A percentile compares a stretch with the other conserved stretches of the same genome.
These are phyloP conservation scores for Acanthopagrus latus DNA, from an alignment of 2,797 vertebrate genomes.

Conservation along the genomic window DNA sequence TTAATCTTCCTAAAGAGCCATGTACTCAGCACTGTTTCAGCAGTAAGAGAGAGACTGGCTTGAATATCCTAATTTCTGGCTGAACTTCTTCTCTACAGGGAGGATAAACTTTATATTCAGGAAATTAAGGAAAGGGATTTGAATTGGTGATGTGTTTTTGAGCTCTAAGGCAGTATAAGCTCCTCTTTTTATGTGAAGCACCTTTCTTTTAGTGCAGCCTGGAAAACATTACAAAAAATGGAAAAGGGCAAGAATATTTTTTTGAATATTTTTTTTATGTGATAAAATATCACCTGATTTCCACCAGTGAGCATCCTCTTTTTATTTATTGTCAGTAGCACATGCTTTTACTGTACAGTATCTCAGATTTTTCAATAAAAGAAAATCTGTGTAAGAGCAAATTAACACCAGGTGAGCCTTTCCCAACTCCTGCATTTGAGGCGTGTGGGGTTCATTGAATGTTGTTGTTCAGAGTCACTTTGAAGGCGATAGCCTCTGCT, in stretches of 20 bases:
- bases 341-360: neutral
- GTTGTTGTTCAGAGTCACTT: slow-evolving; percentile 32
- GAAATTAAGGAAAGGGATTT: slow-evolving; percentile 44
- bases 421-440: slow-evolving; percentile 5
- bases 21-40: slow-evolving; percentile 14
- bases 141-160: slow-evolving; percentile 43
- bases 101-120: slow-evolving; percentile 34
- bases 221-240: neutral
- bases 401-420: neutral
- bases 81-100: slow-evolving; percentile 6
- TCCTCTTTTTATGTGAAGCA: slow-evolving; percentile 34
- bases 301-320: neutral
- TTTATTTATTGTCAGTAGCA: neutral
- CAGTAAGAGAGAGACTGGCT: neutral
- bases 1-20: slow-evolving; percentile 21
- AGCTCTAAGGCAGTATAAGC: slow-evolving; percentile 18
- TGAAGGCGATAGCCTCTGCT: neutral
- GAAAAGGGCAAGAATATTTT: slow-evolving; percentile 7
- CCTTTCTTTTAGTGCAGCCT: slow-evolving; percentile 11
- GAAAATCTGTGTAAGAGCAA: neutral
- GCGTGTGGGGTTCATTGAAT: neutral
- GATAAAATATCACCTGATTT: neutral
- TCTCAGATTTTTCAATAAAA: neutral
- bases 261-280: slow-evolving; percentile 2
- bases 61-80: slow-evolving; percentile 3